Conservation (phyloP, 2,113 vertebrate species). For the Chaetodon trifascialis region DNA sequence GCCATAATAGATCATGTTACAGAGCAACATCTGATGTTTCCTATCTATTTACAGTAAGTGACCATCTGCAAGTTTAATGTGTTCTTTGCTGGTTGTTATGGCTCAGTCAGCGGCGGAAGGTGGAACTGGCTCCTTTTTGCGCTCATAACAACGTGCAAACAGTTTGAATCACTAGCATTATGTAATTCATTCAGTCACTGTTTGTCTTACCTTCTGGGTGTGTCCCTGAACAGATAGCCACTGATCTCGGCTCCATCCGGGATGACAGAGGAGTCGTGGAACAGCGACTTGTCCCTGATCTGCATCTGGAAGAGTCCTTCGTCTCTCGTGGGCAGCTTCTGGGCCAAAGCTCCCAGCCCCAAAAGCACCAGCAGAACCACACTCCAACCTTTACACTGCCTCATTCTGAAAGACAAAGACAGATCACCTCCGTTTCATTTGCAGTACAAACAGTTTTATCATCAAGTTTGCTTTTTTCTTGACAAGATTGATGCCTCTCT, state of each 20-base stretch:
- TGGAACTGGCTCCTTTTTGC: not conserved
- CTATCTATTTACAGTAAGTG: conserved; percentile 68
- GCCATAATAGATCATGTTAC: conserved; percentile 62
- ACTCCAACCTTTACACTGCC: conserved; percentile 78
- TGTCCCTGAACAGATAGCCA: conserved; percentile 96
- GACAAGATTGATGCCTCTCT: not conserved
- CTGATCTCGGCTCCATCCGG: conserved; percentile 97
- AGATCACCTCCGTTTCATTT: rapidly evolving
- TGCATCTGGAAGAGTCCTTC: conserved; percentile 99
- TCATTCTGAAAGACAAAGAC: conserved; percentile 87
- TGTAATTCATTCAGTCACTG: not conserved
- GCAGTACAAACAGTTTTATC: not conserved
- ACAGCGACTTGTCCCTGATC: conserved; percentile 93
- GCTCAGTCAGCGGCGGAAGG: conserved; percentile 20
- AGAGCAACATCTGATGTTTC: conserved; percentile 61
- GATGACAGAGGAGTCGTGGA: conserved; percentile 94
- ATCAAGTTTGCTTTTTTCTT: not conserved
- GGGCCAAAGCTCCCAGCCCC: conserved; percentile 81
- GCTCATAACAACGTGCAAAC: not conserved
- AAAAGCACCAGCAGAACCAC: conserved; percentile 83
- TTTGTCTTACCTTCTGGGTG: conserved; percentile 91
- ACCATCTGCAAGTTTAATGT: conserved; percentile 41
- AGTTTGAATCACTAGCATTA: conserved; percentile 14
- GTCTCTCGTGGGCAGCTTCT: conserved; percentile 96
- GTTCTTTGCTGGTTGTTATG: conserved; percentile 14